Percentiles rank a stretch among this genome's conserved stretches.
phyloP scores from a whole-genome alignment of 2,888 invertebrate species.

The Drosophila bunnanda region DNA sequence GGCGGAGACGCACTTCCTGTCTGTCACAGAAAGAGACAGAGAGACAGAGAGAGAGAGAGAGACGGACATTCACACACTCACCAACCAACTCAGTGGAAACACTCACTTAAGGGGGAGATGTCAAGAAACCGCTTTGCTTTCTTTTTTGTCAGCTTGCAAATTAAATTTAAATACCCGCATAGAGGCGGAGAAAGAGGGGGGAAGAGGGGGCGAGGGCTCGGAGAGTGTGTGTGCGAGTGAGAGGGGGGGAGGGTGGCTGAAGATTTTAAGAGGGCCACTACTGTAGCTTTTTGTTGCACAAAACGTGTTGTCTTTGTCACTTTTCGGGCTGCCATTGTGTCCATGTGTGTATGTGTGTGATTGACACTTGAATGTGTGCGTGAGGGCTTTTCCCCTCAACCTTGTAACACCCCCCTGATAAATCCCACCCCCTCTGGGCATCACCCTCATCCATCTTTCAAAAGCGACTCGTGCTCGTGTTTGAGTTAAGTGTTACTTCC shows the following conservation, averaged over 20 bases:
- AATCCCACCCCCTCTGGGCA: background rate
- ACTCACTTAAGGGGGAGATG: conserved; percentile 50
- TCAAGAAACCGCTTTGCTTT: conserved; percentile 70
- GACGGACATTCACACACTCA: conserved; percentile 15
- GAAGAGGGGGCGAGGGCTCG: conserved; percentile 10
- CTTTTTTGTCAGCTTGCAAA: conserved; percentile 78
- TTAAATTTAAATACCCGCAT: conserved; percentile 75
- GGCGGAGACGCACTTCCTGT: conserved; percentile 46
- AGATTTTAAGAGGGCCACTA: conserved; percentile 59
- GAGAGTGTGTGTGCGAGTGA: conserved; percentile 13
- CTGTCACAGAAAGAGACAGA: conserved; percentile 50
- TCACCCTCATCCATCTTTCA: conserved; percentile 42
- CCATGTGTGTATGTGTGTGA: conserved; percentile 35
- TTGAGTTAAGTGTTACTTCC: conserved; percentile 77
- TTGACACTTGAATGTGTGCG: conserved; percentile 40
- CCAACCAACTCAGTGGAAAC: background rate
- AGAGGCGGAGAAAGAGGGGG: conserved; percentile 5
- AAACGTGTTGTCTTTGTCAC: conserved; percentile 72
- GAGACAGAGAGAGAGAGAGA: conserved; percentile 28
- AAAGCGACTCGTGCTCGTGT: conserved; percentile 37
- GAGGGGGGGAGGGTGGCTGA: conserved; percentile 6
- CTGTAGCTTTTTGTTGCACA: conserved; percentile 56
- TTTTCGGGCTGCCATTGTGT: conserved; percentile 50
- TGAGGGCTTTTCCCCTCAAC: conserved; percentile 27
- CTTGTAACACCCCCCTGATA: background rate